These are phyloP conservation scores for Myopa testacea DNA, from an alignment of 2,888 invertebrate species.

Conservation along the genomic window DNA sequence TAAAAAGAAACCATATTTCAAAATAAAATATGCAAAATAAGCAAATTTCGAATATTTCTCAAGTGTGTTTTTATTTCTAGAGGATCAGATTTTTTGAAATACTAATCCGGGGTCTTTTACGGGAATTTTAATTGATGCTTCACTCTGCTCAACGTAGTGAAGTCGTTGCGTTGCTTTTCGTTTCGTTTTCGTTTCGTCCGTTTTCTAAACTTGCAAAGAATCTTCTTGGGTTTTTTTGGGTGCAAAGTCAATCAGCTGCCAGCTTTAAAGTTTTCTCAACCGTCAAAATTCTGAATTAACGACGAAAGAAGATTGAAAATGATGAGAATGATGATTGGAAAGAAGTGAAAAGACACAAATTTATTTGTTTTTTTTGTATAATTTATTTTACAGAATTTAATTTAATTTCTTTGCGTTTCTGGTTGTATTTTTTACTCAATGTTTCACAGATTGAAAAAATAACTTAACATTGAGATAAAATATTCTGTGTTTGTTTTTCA, in stretches of 20 bases:
- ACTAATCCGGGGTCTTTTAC: too few relatives aligned
- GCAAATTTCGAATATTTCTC: neutral
- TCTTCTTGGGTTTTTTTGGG: too few relatives aligned
- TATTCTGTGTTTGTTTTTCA: neutral
- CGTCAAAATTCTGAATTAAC: too few relatives aligned
- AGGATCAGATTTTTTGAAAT: neutral
- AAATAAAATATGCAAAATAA: slow-evolving; percentile 62
- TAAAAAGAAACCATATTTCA: slow-evolving; percentile 66
- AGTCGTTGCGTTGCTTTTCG: too few relatives aligned
- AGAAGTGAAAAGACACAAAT: neutral
- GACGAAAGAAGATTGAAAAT: too few relatives aligned
- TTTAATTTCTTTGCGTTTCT: neutral
- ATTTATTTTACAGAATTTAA: slow-evolving; percentile 32
- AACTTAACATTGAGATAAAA: slow-evolving; percentile 13
- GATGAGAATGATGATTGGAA: too few relatives aligned
- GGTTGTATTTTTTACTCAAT: slow-evolving; percentile 4
- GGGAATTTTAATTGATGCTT: too few relatives aligned
- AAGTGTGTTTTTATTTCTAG: neutral
- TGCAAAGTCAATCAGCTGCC: too few relatives aligned
- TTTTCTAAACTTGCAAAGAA: too few relatives aligned
- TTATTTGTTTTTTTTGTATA: slow-evolving; percentile 19
- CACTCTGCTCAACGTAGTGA: too few relatives aligned
- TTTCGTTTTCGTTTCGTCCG: too few relatives aligned
- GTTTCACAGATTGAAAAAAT: slow-evolving; percentile 31
- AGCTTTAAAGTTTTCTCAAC: too few relatives aligned